Conservation (phyloP, 2,888 invertebrate genomes). For the Polyommatus icarus region DNA sequence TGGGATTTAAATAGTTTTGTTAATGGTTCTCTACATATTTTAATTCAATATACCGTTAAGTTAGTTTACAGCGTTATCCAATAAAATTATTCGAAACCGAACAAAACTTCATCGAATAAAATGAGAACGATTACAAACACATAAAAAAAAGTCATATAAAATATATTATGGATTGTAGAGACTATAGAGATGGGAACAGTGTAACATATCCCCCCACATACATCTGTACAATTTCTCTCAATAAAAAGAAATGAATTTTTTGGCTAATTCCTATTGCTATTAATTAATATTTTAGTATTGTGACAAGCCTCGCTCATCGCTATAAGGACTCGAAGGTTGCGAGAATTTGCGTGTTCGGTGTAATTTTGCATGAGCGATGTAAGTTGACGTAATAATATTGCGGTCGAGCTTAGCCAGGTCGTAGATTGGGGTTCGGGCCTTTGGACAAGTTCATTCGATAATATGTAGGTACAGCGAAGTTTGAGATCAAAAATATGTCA, state of each 20-base stretch:
- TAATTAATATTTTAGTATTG: conserved; percentile 5
- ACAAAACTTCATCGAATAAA: not conserved
- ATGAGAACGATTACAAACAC: not conserved
- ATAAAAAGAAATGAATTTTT: not conserved
- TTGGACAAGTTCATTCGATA: not conserved
- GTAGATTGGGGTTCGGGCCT: not conserved
- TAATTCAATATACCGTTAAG: not conserved
- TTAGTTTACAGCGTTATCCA: no score
- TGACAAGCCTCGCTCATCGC: not conserved
- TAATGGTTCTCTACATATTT: not conserved
- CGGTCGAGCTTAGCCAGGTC: not conserved
- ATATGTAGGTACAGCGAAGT: no score
- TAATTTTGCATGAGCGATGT: conserved; percentile 1
- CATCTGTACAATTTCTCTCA: not conserved
- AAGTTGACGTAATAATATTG: conserved; percentile 26
- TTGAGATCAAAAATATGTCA: no score
- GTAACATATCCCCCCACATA: not conserved
- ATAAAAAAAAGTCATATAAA: no score
- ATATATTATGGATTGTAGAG: no score
- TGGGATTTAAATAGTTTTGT: not conserved
- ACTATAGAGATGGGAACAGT: no score
- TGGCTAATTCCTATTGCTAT: not conserved
- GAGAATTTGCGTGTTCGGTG: conserved; percentile 12
- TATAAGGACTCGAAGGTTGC: not conserved
- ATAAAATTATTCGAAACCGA: not conserved